Evolutionary conservation across 1,140 invertebrate genomes (phyloP).

Genomic region (Bombus balteatus): DNA sequence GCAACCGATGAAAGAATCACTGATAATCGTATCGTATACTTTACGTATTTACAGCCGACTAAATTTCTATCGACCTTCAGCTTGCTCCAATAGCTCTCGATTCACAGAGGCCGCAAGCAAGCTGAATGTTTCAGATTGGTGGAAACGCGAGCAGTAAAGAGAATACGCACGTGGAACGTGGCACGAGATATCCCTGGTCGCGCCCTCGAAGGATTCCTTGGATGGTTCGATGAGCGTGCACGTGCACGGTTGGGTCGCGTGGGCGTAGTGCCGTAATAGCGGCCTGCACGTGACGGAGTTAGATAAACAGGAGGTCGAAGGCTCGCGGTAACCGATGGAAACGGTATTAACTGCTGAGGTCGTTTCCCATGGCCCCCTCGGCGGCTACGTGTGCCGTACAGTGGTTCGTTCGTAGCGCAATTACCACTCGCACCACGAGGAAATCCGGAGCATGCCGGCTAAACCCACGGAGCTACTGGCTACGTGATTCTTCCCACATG

Average conservation of each 20-base stretch:
- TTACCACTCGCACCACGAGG: constrained; percentile 43
- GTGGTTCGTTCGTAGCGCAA: constrained; percentile 54
- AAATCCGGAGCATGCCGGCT: constrained; percentile 58
- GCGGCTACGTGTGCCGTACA: constrained; percentile 18
- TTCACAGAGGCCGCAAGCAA: not conserved
- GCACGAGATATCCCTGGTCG: not conserved
- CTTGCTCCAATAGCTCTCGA: not conserved
- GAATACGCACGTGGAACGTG: constrained; percentile 10
- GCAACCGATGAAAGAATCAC: too few species aligned
- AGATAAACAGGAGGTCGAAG: constrained; percentile 48
- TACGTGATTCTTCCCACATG: not conserved
- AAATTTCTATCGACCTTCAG: too few species aligned
- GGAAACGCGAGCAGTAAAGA: constrained; percentile 11
- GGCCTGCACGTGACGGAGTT: constrained; percentile 48
- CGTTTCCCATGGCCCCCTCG: constrained; percentile 62
- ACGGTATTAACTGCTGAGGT: constrained; percentile 55
- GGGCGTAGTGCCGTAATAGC: constrained; percentile 54
- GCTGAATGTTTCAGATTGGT: not conserved
- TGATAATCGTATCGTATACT: too few species aligned
- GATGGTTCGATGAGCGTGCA: not conserved
- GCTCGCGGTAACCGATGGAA: constrained; percentile 26
- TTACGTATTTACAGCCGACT: too few species aligned
- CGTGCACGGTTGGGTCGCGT: constrained; percentile 35
- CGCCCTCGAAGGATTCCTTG: not conserved
- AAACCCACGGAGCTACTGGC: too few species aligned